phyloP scores from a whole-genome alignment of 2,113 vertebrate species.

The Parus major region DNA sequence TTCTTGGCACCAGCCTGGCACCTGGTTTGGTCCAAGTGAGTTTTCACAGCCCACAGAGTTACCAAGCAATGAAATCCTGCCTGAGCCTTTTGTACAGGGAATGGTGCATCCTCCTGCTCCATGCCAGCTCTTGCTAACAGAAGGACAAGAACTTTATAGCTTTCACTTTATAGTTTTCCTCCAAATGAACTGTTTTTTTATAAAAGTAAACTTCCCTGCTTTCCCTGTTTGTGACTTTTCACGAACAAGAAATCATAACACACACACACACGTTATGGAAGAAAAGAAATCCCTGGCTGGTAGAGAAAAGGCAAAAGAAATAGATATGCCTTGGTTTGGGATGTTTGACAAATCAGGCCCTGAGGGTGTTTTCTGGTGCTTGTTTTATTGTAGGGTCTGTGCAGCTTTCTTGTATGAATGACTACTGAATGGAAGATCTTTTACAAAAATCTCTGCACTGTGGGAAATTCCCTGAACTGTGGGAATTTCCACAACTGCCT shows the following conservation, averaged over 20 bases:
- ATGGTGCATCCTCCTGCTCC: background rate
- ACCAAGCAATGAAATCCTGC: background rate
- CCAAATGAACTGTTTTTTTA: background rate
- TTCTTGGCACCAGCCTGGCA: background rate
- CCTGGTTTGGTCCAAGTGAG: background rate
- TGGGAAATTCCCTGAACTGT: background rate
- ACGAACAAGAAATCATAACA: background rate
- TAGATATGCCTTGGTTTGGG: background rate
- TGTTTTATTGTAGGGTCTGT: background rate
- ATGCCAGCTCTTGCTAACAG: background rate
- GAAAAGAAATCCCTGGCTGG: background rate
- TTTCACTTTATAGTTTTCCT: background rate
- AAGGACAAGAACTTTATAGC: background rate
- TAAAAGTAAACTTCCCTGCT: background rate
- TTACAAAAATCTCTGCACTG: background rate
- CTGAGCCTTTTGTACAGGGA: background rate
- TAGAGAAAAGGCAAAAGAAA: background rate
- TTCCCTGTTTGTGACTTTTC: background rate
- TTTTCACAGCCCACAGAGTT: background rate
- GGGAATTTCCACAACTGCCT: background rate
- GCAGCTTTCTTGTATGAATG: background rate
- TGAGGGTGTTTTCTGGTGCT: background rate
- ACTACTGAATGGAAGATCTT: background rate
- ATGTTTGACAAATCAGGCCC: background rate
- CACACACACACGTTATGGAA: rapidly evolving